These are phyloP conservation scores for Struthio camelus DNA, from an alignment of 2,113 vertebrate genomes.

Conservation along the genomic window DNA sequence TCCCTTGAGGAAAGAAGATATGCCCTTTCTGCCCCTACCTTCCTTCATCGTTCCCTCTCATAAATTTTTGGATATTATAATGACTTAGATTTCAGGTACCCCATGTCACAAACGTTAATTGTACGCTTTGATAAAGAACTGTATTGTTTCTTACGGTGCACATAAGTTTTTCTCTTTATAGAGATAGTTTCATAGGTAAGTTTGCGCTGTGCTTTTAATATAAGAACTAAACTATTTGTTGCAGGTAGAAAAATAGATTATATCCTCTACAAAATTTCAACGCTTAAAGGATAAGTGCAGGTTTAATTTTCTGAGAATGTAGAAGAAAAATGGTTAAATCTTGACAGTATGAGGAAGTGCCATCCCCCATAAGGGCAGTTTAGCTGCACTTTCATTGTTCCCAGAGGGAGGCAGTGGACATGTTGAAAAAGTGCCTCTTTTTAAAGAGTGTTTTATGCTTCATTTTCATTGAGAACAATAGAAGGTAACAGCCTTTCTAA, in stretches of 20 bases:
- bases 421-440: not conserved
- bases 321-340: slow-evolving; percentile 48
- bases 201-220: not conserved
- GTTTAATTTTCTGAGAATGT: slow-evolving; percentile 38
- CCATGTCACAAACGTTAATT: not conserved
- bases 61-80: not conserved
- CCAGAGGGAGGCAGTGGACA: slow-evolving; percentile 20
- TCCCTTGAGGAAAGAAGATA: not conserved
- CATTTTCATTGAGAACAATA: slow-evolving; percentile 10
- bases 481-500: slow-evolving; percentile 3
- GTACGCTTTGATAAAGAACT: not conserved
- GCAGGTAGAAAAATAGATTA: not conserved
- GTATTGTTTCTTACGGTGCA: not conserved
- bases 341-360: not conserved
- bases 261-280: not conserved
- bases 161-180: not conserved
- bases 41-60: not conserved
- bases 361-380: slow-evolving; percentile 15
- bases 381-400: slow-evolving; percentile 6
- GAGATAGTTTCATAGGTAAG: not conserved
- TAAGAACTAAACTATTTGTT: not conserved
- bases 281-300: not conserved
- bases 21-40: not conserved
- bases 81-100: not conserved
- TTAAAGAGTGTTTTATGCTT: not conserved